Percentiles rank a stretch among this genome's conserved stretches.
Conservation (phyloP, 2,797 vertebrate genomes). For the Coregonus suidteri region DNA sequence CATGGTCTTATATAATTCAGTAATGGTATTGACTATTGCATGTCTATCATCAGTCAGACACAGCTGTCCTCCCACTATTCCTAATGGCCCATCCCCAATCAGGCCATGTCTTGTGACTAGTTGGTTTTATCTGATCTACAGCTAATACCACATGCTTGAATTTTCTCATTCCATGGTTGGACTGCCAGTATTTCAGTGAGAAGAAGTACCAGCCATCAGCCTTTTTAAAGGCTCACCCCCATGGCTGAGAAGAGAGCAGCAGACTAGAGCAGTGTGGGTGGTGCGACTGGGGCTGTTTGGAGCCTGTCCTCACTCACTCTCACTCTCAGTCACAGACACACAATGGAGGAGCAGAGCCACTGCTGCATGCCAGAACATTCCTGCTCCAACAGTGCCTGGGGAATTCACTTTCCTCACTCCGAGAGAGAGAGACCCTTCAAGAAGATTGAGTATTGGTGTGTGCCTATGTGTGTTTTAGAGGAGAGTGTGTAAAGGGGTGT, state of each 20-base stretch:
- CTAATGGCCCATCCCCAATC: not conserved
- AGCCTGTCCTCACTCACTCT: not conserved
- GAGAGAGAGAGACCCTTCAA: not conserved
- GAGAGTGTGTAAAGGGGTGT: not conserved
- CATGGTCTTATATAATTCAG: not conserved
- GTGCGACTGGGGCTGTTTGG: not conserved
- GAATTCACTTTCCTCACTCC: not conserved
- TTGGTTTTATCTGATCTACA: not conserved
- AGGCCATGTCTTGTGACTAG: not conserved
- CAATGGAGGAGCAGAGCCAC: not conserved
- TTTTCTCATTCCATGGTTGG: not conserved
- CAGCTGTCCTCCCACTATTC: not conserved
- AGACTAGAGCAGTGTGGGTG: not conserved
- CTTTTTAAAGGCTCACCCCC: not conserved
- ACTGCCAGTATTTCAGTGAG: not conserved
- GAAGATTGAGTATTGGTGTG: not conserved
- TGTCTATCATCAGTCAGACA: not conserved
- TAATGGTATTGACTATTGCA: not conserved
- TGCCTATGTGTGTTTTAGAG: slow-evolving; percentile 1
- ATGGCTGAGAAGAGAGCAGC: not conserved
- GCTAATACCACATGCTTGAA: not conserved
- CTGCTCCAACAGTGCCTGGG: not conserved
- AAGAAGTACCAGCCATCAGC: not conserved
- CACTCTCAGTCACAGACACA: not conserved
- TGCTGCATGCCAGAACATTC: slow-evolving; percentile 5